Evolutionary conservation across 2,797 vertebrate genomes (phyloP).

Genomic region (Sebastes paucispinis): DNA sequence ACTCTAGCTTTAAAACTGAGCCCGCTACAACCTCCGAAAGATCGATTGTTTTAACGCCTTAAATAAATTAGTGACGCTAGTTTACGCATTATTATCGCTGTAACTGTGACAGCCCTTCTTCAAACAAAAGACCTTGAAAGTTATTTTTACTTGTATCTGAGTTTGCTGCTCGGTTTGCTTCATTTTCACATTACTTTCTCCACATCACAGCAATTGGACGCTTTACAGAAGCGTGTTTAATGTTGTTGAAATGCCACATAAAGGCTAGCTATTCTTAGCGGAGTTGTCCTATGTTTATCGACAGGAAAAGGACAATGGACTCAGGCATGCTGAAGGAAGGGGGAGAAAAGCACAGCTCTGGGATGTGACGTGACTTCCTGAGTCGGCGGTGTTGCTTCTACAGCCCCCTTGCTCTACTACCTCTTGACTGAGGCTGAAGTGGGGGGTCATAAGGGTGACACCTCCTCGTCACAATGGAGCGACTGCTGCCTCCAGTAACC

Average conservation of each 20-base stretch:
- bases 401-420: conserved; percentile 27
- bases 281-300: conserved; percentile 43
- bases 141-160: neutral
- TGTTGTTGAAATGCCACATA: neutral
- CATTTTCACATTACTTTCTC: neutral
- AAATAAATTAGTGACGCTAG: no score
- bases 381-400: conserved; percentile 29
- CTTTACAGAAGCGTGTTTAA: neutral
- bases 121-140: neutral
- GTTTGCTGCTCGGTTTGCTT: neutral
- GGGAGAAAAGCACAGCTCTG: conserved; percentile 76
- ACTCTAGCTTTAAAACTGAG: no score
- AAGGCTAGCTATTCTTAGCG: conserved; percentile 18
- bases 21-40: no score
- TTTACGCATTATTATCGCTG: no score
- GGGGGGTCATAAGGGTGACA: conserved; percentile 44
- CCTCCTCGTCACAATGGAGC: conserved; percentile 53
- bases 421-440: conserved; percentile 51
- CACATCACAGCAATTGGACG: neutral
- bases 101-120: no score
- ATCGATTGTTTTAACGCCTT: no score
- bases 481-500: conserved; percentile 36
- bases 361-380: conserved; percentile 71
- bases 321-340: conserved; percentile 73
- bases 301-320: conserved; percentile 79